These are phyloP conservation scores for Sturnira hondurensis DNA, from an alignment of 2,113 vertebrate species.

Conservation along the genomic window DNA sequence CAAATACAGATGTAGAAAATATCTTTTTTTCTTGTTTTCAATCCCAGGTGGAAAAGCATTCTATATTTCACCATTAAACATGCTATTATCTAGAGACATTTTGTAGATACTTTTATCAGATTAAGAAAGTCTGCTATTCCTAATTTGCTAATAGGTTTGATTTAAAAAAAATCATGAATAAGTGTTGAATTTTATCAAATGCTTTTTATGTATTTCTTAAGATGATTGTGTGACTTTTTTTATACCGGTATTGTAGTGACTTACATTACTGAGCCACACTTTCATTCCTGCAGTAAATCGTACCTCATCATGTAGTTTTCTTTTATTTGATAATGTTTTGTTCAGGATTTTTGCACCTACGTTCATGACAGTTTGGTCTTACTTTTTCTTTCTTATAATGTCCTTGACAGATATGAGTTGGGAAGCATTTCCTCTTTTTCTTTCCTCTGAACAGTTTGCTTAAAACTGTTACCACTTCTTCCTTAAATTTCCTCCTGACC, in stretches of 20 bases:
- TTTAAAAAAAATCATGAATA: neutral
- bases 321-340: neutral
- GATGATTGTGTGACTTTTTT: neutral
- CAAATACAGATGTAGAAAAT: neutral
- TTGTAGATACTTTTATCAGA: neutral
- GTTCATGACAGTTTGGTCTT: neutral
- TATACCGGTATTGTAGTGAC: neutral
- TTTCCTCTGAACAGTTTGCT: neutral
- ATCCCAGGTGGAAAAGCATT: neutral
- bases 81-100: neutral
- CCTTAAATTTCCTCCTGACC: neutral
- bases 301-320: neutral
- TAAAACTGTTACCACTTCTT: neutral
- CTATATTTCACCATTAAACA: neutral
- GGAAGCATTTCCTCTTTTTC: neutral
- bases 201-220: neutral
- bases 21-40: neutral
- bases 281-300: neutral
- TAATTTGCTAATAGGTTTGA: neutral
- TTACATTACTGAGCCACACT: neutral
- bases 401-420: neutral
- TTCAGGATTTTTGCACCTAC: neutral
- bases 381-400: neutral
- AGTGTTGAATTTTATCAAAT: neutral
- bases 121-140: neutral